These are phyloP conservation scores for Machimus rusticus DNA, from an alignment of 2,888 invertebrate genomes.

Conservation along the genomic window DNA sequence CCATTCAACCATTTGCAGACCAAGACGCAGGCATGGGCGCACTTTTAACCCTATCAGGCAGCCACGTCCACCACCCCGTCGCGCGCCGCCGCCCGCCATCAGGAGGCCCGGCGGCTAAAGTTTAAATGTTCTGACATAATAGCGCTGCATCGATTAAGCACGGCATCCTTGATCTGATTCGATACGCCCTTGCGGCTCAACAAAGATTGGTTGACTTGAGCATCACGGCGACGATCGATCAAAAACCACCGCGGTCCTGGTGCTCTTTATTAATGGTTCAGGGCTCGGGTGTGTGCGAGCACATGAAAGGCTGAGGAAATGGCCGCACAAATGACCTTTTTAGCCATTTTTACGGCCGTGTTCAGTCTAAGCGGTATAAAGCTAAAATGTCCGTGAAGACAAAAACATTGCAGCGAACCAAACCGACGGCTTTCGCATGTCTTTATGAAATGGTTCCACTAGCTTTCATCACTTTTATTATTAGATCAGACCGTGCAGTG, in stretches of 20 bases:
- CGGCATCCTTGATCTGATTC: slow-evolving; percentile 34
- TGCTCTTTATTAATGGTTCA: not conserved
- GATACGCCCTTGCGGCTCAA: slow-evolving; percentile 26
- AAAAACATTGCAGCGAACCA: slow-evolving; percentile 9
- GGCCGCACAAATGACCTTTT: slow-evolving; percentile 23
- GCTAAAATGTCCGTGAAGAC: slow-evolving; percentile 23
- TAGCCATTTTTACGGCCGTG: slow-evolving; percentile 22
- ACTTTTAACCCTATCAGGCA: not conserved
- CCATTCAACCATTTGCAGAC: not conserved
- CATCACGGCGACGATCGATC: not conserved
- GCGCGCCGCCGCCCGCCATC: not conserved
- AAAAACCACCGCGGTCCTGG: not conserved
- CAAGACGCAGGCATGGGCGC: not conserved
- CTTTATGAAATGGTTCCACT: slow-evolving; percentile 32
- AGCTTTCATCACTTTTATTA: slow-evolving; percentile 34
- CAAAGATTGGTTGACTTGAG: slow-evolving; percentile 2
- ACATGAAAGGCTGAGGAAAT: slow-evolving; percentile 19
- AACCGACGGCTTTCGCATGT: slow-evolving; percentile 13
- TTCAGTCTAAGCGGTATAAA: slow-evolving; percentile 3
- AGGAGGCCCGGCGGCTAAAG: not conserved
- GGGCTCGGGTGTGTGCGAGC: not conserved
- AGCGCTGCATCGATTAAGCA: slow-evolving; percentile 2
- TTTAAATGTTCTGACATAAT: slow-evolving; percentile 24
- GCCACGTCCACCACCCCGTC: not conserved
- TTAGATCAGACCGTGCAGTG: slow-evolving; percentile 33